Evolutionary conservation across 2,113 vertebrate genomes (phyloP).

Genomic region (Thermophis baileyi): DNA sequence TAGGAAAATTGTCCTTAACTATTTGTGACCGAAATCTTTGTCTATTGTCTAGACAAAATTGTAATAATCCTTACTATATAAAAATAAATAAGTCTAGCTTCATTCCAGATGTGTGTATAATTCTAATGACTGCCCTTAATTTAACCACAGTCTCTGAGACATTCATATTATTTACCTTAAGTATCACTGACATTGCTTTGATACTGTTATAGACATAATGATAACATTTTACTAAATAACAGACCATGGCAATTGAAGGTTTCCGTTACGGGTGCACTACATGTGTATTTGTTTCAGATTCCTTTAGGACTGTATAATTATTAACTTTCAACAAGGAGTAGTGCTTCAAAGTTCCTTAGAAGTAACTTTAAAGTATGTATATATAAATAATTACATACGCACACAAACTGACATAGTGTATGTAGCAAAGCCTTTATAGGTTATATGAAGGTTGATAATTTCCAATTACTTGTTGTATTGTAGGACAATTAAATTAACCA

Average conservation of each 20-base stretch:
- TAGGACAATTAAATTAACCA: not conserved
- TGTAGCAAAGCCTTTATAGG: not conserved
- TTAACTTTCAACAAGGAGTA: slow-evolving; percentile 47
- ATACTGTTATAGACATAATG: slow-evolving; percentile 73
- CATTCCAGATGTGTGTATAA: slow-evolving; percentile 66
- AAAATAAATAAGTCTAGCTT: slow-evolving; percentile 63
- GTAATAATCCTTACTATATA: slow-evolving; percentile 57
- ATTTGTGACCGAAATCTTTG: slow-evolving; percentile 51
- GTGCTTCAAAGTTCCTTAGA: slow-evolving; percentile 17
- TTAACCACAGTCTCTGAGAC: slow-evolving; percentile 66
- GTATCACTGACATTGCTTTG: slow-evolving; percentile 71
- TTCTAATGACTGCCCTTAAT: slow-evolving; percentile 62
- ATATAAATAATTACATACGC: slow-evolving; percentile 1
- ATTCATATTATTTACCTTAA: slow-evolving; percentile 75
- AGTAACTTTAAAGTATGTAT: slow-evolving; percentile 10
- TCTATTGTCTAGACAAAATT: slow-evolving; percentile 64
- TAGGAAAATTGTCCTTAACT: slow-evolving; percentile 55
- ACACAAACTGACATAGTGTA: not conserved
- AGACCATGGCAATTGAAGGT: slow-evolving; percentile 57
- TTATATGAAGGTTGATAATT: not conserved
- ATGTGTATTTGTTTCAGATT: slow-evolving; percentile 37
- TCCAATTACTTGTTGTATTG: not conserved
- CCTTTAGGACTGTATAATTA: slow-evolving; percentile 49
- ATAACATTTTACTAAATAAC: slow-evolving; percentile 73
- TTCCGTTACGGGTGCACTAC: slow-evolving; percentile 61